Conservation (phyloP, 2,888 invertebrate species). For the Ptilodon capucinus region DNA sequence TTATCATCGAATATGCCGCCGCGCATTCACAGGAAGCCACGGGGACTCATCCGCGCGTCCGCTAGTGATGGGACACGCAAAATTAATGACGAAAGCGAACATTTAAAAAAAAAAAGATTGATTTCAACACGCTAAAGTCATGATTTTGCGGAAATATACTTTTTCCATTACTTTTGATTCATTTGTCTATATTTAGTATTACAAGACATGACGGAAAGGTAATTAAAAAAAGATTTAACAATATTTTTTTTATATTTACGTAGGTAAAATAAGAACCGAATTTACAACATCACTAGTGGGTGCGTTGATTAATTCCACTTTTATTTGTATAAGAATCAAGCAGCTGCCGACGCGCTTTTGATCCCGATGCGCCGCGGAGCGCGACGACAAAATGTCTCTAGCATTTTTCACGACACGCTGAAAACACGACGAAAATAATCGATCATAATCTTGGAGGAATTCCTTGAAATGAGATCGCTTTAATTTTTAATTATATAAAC, state of each 20-base stretch:
- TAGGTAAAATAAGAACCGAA: conserved; percentile 15
- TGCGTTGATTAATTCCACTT: conserved; percentile 76
- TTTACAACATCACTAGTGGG: conserved; percentile 56
- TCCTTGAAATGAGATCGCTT: conserved; percentile 55
- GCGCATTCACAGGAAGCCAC: conserved; percentile 48
- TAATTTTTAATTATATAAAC: conserved; percentile 47
- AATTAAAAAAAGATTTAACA: too few relatives aligned
- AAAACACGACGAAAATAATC: conserved; percentile 75
- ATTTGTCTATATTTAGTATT: too few relatives aligned
- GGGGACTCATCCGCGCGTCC: conserved; percentile 46
- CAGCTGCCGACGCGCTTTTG: conserved; percentile 72
- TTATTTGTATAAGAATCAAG: conserved; percentile 76
- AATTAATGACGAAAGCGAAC: too few relatives aligned
- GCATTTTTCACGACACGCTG: conserved; percentile 66
- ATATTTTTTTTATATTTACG: too few relatives aligned
- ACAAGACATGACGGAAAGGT: too few relatives aligned
- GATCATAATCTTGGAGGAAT: conserved; percentile 73
- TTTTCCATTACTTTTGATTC: too few relatives aligned
- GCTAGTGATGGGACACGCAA: conserved; percentile 43
- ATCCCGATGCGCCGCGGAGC: conserved; percentile 71
- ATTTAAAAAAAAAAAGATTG: too few relatives aligned
- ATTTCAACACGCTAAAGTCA: too few relatives aligned
- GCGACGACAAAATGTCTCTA: conserved; percentile 69
- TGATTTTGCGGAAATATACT: too few relatives aligned
- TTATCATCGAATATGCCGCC: conserved; percentile 58